phyloP scores from a whole-genome alignment of 2,797 vertebrate genomes.

The Ispidina lecontei region DNA sequence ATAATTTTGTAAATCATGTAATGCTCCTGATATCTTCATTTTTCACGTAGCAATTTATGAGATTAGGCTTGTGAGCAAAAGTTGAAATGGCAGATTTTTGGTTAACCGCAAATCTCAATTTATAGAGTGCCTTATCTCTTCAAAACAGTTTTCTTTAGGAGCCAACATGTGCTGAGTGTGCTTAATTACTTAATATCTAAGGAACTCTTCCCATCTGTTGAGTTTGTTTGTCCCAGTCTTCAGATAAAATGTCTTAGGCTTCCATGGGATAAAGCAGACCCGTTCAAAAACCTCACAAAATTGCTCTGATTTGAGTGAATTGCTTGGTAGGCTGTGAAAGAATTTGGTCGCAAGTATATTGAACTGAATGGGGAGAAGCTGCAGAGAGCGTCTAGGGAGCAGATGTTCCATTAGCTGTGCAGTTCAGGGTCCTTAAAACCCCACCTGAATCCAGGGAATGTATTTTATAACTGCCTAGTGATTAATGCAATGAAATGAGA shows the following conservation, averaged over 20 bases:
- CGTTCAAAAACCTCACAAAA: neutral
- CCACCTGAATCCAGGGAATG: neutral
- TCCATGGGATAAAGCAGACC: neutral
- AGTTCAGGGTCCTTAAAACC: neutral
- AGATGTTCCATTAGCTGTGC: neutral
- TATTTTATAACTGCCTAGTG: neutral
- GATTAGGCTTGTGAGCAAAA: conserved; percentile 50
- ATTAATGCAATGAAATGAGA: neutral
- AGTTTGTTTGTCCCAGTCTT: neutral
- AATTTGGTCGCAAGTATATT: neutral
- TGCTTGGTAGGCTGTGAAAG: neutral
- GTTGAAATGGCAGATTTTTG: conserved; percentile 50
- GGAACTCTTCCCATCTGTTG: conserved; percentile 20
- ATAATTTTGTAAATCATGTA: conserved; percentile 7
- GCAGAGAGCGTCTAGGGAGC: neutral
- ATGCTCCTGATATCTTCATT: conserved; percentile 12
- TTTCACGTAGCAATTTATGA: conserved; percentile 28
- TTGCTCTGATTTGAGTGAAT: neutral
- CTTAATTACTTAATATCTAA: conserved; percentile 42
- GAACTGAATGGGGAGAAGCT: neutral
- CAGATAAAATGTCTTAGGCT: neutral
- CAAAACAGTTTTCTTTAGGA: neutral
- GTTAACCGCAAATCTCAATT: conserved; percentile 30
- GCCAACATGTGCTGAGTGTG: neutral
- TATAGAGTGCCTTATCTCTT: conserved; percentile 52